phyloP scores from a whole-genome alignment of 2,797 vertebrate genomes.

The Labroides dimidiatus region DNA sequence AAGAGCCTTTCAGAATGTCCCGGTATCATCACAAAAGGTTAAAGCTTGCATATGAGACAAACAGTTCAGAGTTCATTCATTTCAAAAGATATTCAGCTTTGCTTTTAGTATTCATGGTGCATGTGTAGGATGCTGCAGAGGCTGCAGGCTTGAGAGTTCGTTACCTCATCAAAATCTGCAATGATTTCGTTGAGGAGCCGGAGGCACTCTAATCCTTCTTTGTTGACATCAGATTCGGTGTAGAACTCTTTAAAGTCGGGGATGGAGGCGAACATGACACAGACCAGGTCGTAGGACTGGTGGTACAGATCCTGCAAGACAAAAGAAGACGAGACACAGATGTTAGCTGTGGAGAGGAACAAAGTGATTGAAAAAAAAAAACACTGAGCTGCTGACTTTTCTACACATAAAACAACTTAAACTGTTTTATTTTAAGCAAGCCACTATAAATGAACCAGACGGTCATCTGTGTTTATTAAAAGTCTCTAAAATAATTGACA shows the following conservation, averaged over 20 bases:
- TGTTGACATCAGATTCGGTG: constrained; percentile 98
- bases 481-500: background rate
- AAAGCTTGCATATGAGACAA: background rate
- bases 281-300: constrained; percentile 97
- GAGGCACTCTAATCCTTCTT: constrained; percentile 97
- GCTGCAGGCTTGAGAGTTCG: background rate
- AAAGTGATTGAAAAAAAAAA: background rate
- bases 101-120: background rate
- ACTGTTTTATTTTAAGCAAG: background rate
- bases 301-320: constrained; percentile 94
- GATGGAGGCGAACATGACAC: constrained; percentile 99
- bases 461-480: background rate
- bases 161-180: constrained; percentile 98
- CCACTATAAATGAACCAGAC: background rate
- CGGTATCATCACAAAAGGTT: background rate
- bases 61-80: background rate
- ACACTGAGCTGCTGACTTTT: constrained; percentile 1
- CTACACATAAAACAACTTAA: background rate
- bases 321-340: constrained; percentile 40
- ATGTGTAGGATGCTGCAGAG: background rate
- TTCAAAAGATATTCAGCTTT: background rate
- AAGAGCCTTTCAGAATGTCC: background rate
- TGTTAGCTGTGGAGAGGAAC: constrained; percentile 29
- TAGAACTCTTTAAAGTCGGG: constrained; percentile 99
- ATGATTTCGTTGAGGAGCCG: constrained; percentile 98